Conservation (phyloP, 2,888 invertebrate species). For the Drosophila lutescens region DNA sequence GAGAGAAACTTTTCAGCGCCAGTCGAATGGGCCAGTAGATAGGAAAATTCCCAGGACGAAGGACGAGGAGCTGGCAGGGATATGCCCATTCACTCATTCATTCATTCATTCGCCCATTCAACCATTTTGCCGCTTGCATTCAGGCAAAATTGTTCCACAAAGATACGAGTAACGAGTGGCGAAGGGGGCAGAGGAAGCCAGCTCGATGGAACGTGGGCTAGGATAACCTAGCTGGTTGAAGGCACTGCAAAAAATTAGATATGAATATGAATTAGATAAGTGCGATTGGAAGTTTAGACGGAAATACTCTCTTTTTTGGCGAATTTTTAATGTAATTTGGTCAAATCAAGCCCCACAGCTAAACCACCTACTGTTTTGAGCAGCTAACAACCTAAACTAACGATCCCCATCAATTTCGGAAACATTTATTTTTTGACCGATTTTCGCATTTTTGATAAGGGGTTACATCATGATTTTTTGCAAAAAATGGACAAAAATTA, state of each 20-base stretch:
- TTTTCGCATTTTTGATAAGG: too few species aligned
- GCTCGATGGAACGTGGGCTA: constrained; percentile 13
- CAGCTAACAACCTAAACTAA: too few species aligned
- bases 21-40: constrained; percentile 39
- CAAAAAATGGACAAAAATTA: too few species aligned
- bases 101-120: constrained; percentile 65
- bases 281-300: too few species aligned
- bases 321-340: too few species aligned
- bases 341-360: too few species aligned
- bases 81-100: constrained; percentile 52
- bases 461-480: too few species aligned
- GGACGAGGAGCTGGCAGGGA: constrained; percentile 9
- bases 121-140: constrained; percentile 75
- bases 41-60: constrained; percentile 26
- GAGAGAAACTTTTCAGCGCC: constrained; percentile 39
- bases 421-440: too few species aligned
- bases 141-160: constrained; percentile 74
- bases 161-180: constrained; percentile 57
- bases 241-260: constrained; percentile 3
- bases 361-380: too few species aligned
- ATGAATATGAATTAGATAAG: too few species aligned
- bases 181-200: constrained; percentile 8
- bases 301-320: too few species aligned
- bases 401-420: too few species aligned
- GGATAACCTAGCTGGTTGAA: constrained; percentile 12